Conservation (phyloP, 53 echinoderm and acorn worm species). For the Henricia sp. region DNA sequence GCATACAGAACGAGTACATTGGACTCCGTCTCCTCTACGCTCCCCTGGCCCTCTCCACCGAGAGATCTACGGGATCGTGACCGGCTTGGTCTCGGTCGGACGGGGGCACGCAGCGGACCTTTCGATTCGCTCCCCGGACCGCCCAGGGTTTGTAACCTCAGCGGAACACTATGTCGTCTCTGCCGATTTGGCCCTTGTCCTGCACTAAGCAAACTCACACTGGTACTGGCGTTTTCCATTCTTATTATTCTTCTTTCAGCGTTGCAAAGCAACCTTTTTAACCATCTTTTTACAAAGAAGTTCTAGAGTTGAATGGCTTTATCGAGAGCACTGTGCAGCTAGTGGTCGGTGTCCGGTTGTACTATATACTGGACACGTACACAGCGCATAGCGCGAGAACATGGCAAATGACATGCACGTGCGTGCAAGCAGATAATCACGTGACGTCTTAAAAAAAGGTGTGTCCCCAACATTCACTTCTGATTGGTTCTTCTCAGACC, state of each 20-base stretch:
- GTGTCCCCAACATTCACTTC: background rate
- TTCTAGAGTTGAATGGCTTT: background rate
- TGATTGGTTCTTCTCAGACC: conserved; percentile 15
- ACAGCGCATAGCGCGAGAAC: too few species aligned
- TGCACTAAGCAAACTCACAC: too few species aligned
- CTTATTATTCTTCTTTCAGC: too few species aligned
- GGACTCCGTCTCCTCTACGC: conserved; percentile 41
- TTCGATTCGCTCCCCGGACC: background rate
- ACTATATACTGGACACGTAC: too few species aligned
- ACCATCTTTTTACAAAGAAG: too few species aligned
- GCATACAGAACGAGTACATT: conserved; percentile 68
- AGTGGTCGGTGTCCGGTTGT: background rate
- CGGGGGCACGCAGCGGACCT: conserved; percentile 31
- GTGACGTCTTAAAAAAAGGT: background rate
- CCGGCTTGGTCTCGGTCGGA: conserved; percentile 35
- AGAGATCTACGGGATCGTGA: background rate
- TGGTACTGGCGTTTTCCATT: too few species aligned
- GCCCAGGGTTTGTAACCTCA: background rate
- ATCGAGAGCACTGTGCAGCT: background rate
- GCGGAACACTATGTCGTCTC: too few species aligned
- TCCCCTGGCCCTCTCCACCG: background rate
- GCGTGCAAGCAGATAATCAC: background rate
- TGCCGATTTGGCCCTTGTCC: background rate
- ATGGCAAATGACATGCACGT: too few species aligned
- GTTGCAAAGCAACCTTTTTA: too few species aligned